phyloP scores from a whole-genome alignment of 2,888 invertebrate genomes.

The Scaeva pyrastri region DNA sequence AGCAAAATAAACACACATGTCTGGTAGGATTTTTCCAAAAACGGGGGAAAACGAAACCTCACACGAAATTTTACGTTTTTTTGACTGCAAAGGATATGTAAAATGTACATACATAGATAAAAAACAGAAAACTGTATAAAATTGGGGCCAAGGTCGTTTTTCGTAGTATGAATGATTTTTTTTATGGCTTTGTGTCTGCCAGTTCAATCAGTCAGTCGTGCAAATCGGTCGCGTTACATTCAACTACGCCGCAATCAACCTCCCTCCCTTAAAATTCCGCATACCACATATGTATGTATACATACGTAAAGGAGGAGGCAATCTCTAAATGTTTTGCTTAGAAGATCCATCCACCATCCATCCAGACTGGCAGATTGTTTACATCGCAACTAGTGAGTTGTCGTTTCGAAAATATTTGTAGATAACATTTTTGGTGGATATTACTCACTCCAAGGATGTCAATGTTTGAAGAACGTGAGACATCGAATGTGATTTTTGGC shows the following conservation, averaged over 20 bases:
- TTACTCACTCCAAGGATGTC: slow-evolving; percentile 31
- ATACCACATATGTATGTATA: not conserved
- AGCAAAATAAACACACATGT: slow-evolving; percentile 40
- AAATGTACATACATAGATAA: too few species aligned
- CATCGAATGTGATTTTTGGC: slow-evolving; percentile 61
- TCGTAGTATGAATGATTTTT: slow-evolving; percentile 38
- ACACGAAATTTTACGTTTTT: slow-evolving; percentile 57
- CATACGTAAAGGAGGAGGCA: slow-evolving; percentile 29
- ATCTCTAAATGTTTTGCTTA: slow-evolving; percentile 61
- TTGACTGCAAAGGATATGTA: slow-evolving; percentile 51
- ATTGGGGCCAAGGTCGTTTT: slow-evolving; percentile 69
- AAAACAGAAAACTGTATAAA: slow-evolving; percentile 34
- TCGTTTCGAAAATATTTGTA: slow-evolving; percentile 53
- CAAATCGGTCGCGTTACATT: slow-evolving; percentile 70
- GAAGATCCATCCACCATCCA: slow-evolving; percentile 29
- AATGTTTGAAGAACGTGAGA: slow-evolving; percentile 62
- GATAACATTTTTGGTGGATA: not conserved
- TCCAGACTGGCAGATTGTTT: slow-evolving; percentile 60
- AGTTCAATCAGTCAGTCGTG: slow-evolving; percentile 74
- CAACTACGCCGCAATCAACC: slow-evolving; percentile 36
- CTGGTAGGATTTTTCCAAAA: slow-evolving; percentile 61
- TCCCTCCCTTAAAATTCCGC: not conserved
- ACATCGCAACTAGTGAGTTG: slow-evolving; percentile 72
- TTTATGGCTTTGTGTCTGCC: slow-evolving; percentile 62
- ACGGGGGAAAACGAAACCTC: slow-evolving; percentile 45